Conservation (phyloP, 37 sponge, comb jelly and placozoan species). For the Eunapius fragilis region DNA sequence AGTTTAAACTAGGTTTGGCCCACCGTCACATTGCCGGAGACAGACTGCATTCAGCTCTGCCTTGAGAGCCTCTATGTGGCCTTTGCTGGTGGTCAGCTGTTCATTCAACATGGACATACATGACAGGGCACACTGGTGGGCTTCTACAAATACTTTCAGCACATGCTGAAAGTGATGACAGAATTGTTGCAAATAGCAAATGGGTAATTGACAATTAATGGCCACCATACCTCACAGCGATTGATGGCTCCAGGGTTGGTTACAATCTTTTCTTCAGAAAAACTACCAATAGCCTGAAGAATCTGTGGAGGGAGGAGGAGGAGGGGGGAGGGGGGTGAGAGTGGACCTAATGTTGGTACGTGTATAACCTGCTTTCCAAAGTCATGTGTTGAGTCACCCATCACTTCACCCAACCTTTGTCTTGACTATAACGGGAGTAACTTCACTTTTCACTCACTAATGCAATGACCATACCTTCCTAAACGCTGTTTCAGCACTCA, state of each 20-base stretch:
- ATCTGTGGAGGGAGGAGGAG: too few relatives aligned
- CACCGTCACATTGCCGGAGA: not conserved
- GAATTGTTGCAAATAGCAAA: not conserved
- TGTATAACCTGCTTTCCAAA: not conserved
- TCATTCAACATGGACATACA: not conserved
- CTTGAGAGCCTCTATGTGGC: slow-evolving; percentile 10
- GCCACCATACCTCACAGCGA: too few relatives aligned
- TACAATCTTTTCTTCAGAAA: too few relatives aligned
- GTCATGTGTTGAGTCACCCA: not conserved
- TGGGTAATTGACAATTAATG: too few relatives aligned
- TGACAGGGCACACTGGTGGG: slow-evolving; percentile 15
- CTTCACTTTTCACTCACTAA: not conserved
- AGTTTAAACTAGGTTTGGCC: not conserved
- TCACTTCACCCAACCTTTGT: slow-evolving; percentile 4
- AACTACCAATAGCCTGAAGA: too few relatives aligned
- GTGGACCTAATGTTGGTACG: too few relatives aligned
- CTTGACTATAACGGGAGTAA: not conserved
- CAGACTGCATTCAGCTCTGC: slow-evolving; percentile 15
- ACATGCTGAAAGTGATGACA: slow-evolving; percentile 2
- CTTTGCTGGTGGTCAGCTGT: slow-evolving; percentile 1
- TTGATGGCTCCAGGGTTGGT: too few relatives aligned
- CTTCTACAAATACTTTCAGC: slow-evolving; percentile 8
- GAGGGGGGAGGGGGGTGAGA: too few relatives aligned
- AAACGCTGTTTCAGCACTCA: not conserved
- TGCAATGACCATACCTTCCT: not conserved